A percentile compares a stretch with the other conserved stretches of the same genome.
Evolutionary conservation across 1,140 invertebrate species (phyloP).

Genomic region (Drosophila aff.): DNA sequence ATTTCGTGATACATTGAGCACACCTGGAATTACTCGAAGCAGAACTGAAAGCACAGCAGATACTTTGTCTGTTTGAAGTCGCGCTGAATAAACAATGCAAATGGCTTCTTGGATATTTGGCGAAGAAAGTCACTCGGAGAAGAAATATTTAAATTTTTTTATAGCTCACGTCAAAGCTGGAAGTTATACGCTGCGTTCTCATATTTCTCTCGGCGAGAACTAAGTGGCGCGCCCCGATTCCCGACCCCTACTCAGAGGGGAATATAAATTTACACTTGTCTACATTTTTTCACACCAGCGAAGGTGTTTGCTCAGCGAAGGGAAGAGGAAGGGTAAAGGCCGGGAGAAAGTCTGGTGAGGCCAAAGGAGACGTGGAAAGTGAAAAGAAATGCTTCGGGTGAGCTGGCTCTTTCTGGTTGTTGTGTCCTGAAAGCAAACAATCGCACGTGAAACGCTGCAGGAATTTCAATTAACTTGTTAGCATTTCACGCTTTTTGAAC

Average conservation of each 20-base stretch:
- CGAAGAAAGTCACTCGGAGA: conserved; percentile 24
- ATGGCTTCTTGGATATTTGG: conserved; percentile 11
- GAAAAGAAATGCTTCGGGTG: conserved; percentile 27
- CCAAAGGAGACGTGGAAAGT: conserved; percentile 13
- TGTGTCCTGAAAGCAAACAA: conserved; percentile 51
- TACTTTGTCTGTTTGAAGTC: conserved; percentile 27
- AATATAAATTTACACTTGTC: conserved; percentile 64
- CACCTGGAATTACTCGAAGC: conserved; percentile 45
- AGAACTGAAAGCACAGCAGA: conserved; percentile 7
- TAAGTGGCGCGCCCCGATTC: conserved; percentile 22
- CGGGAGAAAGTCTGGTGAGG: conserved; percentile 6
- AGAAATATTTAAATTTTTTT: conserved; percentile 50
- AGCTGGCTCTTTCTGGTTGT: conserved; percentile 23
- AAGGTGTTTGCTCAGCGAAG: conserved; percentile 51
- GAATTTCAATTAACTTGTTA: conserved; percentile 70
- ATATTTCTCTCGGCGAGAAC: conserved; percentile 31
- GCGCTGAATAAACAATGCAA: conserved; percentile 53
- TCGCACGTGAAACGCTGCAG: conserved; percentile 55
- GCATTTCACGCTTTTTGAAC: conserved; percentile 50
- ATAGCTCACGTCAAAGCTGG: conserved; percentile 37
- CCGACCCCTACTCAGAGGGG: conserved; percentile 6
- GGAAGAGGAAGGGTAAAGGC: not conserved
- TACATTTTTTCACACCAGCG: conserved; percentile 56
- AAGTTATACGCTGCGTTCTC: conserved; percentile 22
- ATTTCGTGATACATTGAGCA: conserved; percentile 11